A percentile compares a stretch with the other conserved stretches of the same genome.
Evolutionary conservation across 2,888 invertebrate genomes (phyloP).

Genomic region (Heliconius ethilla): DNA sequence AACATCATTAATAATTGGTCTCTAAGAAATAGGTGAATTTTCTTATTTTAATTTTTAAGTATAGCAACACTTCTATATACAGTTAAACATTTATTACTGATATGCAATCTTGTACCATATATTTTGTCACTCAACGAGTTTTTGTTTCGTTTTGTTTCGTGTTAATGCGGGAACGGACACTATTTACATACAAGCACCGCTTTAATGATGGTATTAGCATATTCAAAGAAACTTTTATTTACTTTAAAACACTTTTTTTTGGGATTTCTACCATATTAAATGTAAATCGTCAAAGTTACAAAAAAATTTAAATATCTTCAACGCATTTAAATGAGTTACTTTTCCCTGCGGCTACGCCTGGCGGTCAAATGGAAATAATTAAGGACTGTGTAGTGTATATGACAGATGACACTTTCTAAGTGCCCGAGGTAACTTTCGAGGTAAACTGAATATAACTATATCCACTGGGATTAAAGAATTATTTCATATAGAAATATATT

Average conservation of each 20-base stretch:
- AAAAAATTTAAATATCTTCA: not conserved
- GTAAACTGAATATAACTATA: too few relatives aligned
- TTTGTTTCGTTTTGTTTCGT: not conserved
- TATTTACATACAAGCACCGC: slow-evolving; percentile 27
- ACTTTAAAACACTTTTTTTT: not conserved
- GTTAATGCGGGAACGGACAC: not conserved
- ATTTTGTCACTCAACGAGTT: slow-evolving; percentile 5
- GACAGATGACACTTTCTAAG: not conserved
- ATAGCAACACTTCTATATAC: too few relatives aligned
- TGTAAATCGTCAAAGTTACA: not conserved
- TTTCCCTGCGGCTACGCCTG: not conserved
- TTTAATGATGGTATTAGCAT: slow-evolving; percentile 10
- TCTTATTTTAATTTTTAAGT: too few relatives aligned
- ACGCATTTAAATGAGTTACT: not conserved
- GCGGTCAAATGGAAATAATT: too few relatives aligned
- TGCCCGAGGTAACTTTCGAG: too few relatives aligned
- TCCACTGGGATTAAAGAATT: too few relatives aligned
- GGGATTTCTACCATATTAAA: not conserved
- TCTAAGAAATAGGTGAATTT: too few relatives aligned
- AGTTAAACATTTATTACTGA: not conserved
- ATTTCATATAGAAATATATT: too few relatives aligned
- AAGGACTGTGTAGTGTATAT: not conserved
- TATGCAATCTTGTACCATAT: slow-evolving; percentile 6
- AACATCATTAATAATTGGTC: not conserved
- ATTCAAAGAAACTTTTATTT: slow-evolving; percentile 21